Evolutionary conservation across 1,140 invertebrate species (phyloP), one percentile per base, ranked within the genome.

Genomic region (Octopus bimaculoides): DNA sequence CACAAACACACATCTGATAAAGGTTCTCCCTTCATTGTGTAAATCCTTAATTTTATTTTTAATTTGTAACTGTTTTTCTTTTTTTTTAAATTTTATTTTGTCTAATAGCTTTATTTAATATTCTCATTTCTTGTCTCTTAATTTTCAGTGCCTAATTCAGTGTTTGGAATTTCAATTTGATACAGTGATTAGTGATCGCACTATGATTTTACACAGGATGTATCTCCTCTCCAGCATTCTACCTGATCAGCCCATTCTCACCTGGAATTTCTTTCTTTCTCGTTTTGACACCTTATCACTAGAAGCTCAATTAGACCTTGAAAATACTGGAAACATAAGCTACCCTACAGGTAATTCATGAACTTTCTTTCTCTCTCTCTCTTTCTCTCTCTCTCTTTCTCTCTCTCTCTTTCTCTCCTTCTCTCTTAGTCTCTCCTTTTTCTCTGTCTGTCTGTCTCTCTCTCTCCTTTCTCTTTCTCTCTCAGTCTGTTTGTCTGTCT

Each of bases 211-310:
- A n/a, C 96, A 98, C 89, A 95, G 96, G 0, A 92, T 99, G 20
- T 97, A 97, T 90, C 96, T 99, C 87, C 92, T 99, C 4, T 95
- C 97, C 86, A 98, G 97, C 87, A 95, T 96, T 7, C 92, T 99
- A 4, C 95, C 94, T 81, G 96, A 98, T 87, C 92, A 97, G 66
- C 93, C 94, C 82, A 96, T 99, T 81, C 92, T 99, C 8, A 94
- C 94, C 2, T 99, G 98, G 98, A 97, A 99, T 80, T 99, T 99
- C 91, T 99, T 99, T 89, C 92, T 99, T 5, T 97, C 97, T 89
- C 93, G 98, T 75, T 99, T 99, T 89, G 98, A 99, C 88, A 94
- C 96, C 0, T 91, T 99, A 4, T 98, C 97, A 85, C 90, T 99
- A 12, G 98, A 99, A 90, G 89, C 88, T n/a, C 88, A 90, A 81